Percentiles rank a stretch among this genome's conserved stretches.
phyloP scores from a whole-genome alignment of 2,797 vertebrate genomes.

The Antennarius maculatus region DNA sequence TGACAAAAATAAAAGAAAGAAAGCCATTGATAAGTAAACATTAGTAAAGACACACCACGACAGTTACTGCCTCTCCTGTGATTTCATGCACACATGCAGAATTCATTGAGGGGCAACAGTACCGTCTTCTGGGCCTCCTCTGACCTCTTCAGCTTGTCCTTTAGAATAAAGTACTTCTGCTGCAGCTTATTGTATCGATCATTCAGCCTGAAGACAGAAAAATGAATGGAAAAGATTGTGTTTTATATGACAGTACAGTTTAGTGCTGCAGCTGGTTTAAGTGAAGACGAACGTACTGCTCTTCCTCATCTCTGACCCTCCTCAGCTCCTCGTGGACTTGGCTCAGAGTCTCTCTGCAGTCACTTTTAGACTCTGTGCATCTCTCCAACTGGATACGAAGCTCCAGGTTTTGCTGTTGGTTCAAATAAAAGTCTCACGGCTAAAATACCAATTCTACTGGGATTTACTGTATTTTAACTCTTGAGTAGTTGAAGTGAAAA shows the following conservation, averaged over 20 bases:
- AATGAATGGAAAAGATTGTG: too few relatives aligned
- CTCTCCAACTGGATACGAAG: constrained; percentile 85
- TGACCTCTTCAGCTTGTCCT: constrained; percentile 88
- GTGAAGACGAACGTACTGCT: constrained; percentile 79
- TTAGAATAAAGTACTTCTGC: constrained; percentile 86
- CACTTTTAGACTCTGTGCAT: constrained; percentile 85
- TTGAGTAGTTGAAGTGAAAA: neutral
- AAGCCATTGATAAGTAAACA: neutral
- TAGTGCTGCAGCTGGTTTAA: neutral
- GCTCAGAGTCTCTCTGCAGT: constrained; percentile 86
- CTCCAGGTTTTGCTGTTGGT: constrained; percentile 85
- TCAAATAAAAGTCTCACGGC: constrained; percentile 7
- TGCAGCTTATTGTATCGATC: constrained; percentile 83
- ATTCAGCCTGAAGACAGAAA: constrained; percentile 74
- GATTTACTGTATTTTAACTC: neutral
- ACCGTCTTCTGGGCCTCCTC: constrained; percentile 94
- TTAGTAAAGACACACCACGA: too few relatives aligned
- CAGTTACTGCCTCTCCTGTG: too few relatives aligned
- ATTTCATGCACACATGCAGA: neutral
- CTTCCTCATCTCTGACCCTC: constrained; percentile 83
- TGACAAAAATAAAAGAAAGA: constrained; percentile 1
- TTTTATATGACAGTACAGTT: too few relatives aligned
- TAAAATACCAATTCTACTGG: too few relatives aligned
- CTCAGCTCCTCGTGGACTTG: constrained; percentile 87
- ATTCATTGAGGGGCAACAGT: neutral